Evolutionary conservation across 2,888 invertebrate species (phyloP).

Genomic region (Polyommatus icarus): DNA sequence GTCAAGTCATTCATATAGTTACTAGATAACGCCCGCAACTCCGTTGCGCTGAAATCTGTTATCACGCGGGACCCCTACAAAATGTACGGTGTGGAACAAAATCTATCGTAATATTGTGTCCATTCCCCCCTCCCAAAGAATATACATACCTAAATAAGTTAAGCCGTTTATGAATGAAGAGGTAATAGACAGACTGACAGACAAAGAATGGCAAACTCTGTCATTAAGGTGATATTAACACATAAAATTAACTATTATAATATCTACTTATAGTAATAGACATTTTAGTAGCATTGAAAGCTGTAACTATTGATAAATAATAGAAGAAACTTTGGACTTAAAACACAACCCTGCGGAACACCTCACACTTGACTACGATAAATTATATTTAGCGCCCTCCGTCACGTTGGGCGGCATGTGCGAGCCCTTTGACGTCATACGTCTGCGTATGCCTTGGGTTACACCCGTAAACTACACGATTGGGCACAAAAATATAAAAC

Average conservation of each 20-base stretch:
- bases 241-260: neutral
- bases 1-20: too few species aligned
- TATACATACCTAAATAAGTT: too few species aligned
- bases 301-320: neutral
- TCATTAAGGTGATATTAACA: neutral
- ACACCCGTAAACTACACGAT: constrained; percentile 9
- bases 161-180: too few species aligned
- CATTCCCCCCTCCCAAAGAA: too few species aligned
- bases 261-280: neutral
- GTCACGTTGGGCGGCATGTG: constrained; percentile 19
- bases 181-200: too few species aligned
- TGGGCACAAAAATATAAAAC: neutral
- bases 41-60: too few species aligned
- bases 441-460: neutral
- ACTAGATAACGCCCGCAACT: neutral
- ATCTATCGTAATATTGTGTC: too few species aligned
- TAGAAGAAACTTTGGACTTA: neutral
- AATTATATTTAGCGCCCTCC: constrained; percentile 22
- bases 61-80: too few species aligned
- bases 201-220: too few species aligned
- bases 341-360: neutral
- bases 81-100: too few species aligned
- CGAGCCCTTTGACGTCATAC: constrained; percentile 23
- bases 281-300: neutral
- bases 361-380: constrained; percentile 5